These are phyloP conservation scores for Epizoanthus stellaris DNA, from an alignment of 92 coral and sea anemone species.

Conservation along the genomic window DNA sequence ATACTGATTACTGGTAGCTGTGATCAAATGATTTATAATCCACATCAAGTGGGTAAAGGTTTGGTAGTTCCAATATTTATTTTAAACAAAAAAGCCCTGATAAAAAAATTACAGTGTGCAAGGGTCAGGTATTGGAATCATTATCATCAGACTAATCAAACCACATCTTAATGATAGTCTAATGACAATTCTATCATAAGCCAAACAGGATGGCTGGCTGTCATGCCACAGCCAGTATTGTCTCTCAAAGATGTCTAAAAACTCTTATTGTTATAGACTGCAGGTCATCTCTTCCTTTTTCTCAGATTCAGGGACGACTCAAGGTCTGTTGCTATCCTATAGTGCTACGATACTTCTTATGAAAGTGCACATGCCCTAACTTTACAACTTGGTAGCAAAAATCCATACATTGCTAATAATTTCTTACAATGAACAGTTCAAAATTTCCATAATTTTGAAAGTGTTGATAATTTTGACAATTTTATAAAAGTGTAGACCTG, in stretches of 20 bases:
- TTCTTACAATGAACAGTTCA: too few species aligned
- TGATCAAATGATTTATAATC: constrained; percentile 18
- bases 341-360: too few species aligned
- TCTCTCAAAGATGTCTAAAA: neutral
- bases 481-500: too few species aligned
- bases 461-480: too few species aligned
- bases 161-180: constrained; percentile 23
- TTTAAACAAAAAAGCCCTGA: neutral
- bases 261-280: neutral
- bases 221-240: neutral
- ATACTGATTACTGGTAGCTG: neutral
- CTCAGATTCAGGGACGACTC: too few species aligned
- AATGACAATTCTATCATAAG: neutral
- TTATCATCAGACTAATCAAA: constrained; percentile 31
- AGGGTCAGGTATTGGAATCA: constrained; percentile 33
- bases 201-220: constrained; percentile 8
- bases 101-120: neutral
- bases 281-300: too few species aligned
- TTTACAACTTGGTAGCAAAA: too few species aligned
- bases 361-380: too few species aligned
- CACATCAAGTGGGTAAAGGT: neutral
- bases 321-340: too few species aligned
- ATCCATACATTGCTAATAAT: too few species aligned
- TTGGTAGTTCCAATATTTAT: neutral
- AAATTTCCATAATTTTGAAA: too few species aligned